Evolutionary conservation across 2,888 invertebrate species (phyloP), one percentile per base, ranked within the genome.

Genomic region (Philereme vetulata): DNA sequence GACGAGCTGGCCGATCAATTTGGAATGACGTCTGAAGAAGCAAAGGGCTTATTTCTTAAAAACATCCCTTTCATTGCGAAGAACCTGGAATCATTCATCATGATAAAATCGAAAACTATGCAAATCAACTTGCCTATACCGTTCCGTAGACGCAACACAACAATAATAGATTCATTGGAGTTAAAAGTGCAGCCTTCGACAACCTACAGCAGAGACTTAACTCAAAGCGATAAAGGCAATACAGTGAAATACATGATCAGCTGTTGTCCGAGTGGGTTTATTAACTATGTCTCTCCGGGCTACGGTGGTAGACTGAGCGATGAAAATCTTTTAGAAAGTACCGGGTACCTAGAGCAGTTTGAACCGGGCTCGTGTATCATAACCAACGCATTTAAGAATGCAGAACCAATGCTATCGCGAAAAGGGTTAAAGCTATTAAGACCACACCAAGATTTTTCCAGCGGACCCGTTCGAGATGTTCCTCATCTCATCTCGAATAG

Each of bases 1-100:
- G 54, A 47, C 5, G 54, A 54, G 10, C n/a, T 54, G 9, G 54
- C 54, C 5, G 54, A 54, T 10, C 47, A 54, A 40, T 54, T 54
- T 36, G 54, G 54, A 4, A 47, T 42, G 6, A 10, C 21, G 0
- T 5, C 46, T 7, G 4, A 10, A 8, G 40, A 54, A 42, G 54
- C 54, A 8, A 38, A 8, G 3, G 1, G 34, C 5, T 33, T 54
- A n/a, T 54, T 54, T 8, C 33, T 11, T 0, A 1, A 32, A 10
- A 40, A 34, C 10, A 4, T 47, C 3, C 42, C 54, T 4, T 5
- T 11, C n/a, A 4, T 54, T 10, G 47, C 54, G 1, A 54, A 54
- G 11, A 4, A 10, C 9, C 10, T 54, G 5, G 34, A 40, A n/a
- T 40, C 47, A 1, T 54, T 54, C 33, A 38, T 38, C 4, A 10